A percentile compares a stretch with the other conserved stretches of the same genome.
phyloP scores from a whole-genome alignment of 2,113 vertebrate species.

The Heloderma charlesbogerti region DNA sequence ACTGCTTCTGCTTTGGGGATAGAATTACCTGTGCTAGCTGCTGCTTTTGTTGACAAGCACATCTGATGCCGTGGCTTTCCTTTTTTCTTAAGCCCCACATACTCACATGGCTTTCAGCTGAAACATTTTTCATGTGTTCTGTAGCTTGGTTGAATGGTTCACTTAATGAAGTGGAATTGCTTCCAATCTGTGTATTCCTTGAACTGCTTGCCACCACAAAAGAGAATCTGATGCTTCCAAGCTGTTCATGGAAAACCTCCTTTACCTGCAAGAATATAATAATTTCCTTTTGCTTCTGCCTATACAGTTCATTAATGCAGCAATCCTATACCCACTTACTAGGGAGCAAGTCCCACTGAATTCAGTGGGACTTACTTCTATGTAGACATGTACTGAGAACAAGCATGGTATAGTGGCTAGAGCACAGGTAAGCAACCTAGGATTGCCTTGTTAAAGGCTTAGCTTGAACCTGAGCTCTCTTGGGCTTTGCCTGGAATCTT shows the following conservation, averaged over 20 bases:
- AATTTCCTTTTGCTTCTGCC: neutral
- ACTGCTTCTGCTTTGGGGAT: neutral
- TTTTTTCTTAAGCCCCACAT: neutral
- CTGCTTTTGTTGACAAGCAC: neutral
- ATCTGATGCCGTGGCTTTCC: neutral
- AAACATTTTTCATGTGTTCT: neutral
- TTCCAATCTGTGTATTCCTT: neutral
- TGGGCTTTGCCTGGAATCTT: neutral
- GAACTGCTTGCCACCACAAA: neutral
- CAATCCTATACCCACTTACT: neutral
- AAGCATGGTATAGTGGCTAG: too few species aligned
- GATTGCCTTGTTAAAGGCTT: neutral
- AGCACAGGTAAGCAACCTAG: neutral
- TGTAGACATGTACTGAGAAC: too few species aligned
- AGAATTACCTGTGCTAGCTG: neutral
- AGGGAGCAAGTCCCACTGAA: too few species aligned
- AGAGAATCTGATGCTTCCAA: neutral
- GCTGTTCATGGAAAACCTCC: neutral
- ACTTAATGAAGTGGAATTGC: neutral
- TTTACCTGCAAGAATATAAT: neutral
- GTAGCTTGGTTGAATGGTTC: neutral
- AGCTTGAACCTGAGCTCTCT: neutral
- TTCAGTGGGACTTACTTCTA: too few species aligned
- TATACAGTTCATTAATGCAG: neutral
- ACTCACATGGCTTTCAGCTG: neutral